Percentiles rank a stretch among this genome's conserved stretches.
Evolutionary conservation across 2,797 vertebrate species (phyloP).

Genomic region (Phoxinus dragarum): DNA sequence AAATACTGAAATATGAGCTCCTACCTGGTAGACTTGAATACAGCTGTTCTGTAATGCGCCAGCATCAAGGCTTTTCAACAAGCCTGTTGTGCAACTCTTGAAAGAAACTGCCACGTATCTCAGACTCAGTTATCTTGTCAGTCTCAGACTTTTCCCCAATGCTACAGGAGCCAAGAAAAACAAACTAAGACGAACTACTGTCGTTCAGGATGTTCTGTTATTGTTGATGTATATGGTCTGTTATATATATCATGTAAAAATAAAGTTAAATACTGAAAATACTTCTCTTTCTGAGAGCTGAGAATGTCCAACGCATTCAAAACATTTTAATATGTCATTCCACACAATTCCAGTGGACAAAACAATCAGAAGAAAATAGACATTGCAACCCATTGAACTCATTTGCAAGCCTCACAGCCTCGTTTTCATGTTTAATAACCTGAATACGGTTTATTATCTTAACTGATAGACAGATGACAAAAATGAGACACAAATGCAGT

Average conservation of each 20-base stretch:
- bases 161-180: not conserved
- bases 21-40: not conserved
- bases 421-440: too few relatives aligned
- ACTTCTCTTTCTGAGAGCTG: not conserved
- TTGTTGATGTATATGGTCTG: not conserved
- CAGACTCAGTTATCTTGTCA: constrained; percentile 14
- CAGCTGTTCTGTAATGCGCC: not conserved
- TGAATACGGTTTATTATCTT: too few relatives aligned
- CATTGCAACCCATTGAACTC: too few relatives aligned
- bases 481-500: too few relatives aligned
- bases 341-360: not conserved
- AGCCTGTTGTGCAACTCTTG: not conserved
- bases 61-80: not conserved
- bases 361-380: not conserved
- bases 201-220: not conserved
- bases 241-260: too few relatives aligned
- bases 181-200: not conserved
- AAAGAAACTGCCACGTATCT: not conserved
- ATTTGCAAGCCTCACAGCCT: too few relatives aligned
- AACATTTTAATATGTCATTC: not conserved
- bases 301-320: not conserved
- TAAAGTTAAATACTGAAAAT: not conserved
- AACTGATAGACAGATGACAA: too few relatives aligned
- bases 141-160: not conserved
- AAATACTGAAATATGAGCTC: not conserved